A percentile compares a stretch with the other conserved stretches of the same genome.
Evolutionary conservation across 1,140 invertebrate genomes (phyloP).

Genomic region (Dinoponera quadriceps): DNA sequence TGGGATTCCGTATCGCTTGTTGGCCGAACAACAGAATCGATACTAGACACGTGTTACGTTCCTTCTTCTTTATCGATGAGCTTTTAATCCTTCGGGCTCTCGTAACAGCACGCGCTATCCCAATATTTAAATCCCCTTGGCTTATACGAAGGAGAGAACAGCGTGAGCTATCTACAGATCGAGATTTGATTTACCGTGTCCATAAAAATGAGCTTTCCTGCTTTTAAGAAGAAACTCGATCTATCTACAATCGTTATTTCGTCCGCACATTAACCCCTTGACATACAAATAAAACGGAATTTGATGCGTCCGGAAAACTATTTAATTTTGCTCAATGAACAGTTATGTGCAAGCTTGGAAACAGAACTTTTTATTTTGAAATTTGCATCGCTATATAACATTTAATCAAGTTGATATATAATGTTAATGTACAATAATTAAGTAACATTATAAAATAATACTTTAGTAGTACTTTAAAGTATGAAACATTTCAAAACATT

Average conservation of each 20-base stretch:
- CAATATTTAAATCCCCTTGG: conserved; percentile 36
- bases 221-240: background rate
- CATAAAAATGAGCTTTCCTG: background rate
- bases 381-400: too few species aligned
- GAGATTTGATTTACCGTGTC: conserved; percentile 11
- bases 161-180: conserved; percentile 3
- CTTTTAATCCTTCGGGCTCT: conserved; percentile 31
- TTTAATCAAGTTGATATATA: too few species aligned
- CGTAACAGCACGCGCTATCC: conserved; percentile 12
- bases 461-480: too few species aligned
- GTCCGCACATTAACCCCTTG: too few species aligned
- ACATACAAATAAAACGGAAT: too few species aligned
- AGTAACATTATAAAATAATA: too few species aligned
- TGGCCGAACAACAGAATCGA: conserved; percentile 49
- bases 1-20: conserved; percentile 21
- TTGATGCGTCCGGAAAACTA: too few species aligned
- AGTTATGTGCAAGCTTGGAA: too few species aligned
- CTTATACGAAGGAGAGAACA: conserved; percentile 3
- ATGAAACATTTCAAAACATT: too few species aligned
- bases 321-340: too few species aligned
- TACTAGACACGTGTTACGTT: conserved; percentile 35
- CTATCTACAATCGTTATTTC: background rate
- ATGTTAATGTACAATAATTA: too few species aligned
- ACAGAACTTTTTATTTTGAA: too few species aligned
- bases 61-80: conserved; percentile 16